Conservation (phyloP, 2,888 invertebrate species). For the Drosophila antonietae region DNA sequence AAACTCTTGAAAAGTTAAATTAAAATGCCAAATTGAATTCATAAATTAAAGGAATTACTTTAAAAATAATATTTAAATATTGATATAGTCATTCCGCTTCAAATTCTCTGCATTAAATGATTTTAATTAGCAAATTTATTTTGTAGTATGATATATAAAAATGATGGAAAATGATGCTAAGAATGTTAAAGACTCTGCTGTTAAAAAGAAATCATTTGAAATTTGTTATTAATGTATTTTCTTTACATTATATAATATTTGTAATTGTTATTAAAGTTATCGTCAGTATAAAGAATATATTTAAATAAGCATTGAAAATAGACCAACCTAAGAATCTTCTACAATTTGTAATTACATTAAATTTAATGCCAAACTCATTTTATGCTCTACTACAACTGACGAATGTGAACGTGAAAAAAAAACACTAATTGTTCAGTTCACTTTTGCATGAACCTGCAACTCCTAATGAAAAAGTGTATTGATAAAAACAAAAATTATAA, state of each 20-base stretch:
- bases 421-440: not conserved
- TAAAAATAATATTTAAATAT: no score
- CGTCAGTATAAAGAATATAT: no score
- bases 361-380: not conserved
- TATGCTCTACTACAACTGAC: not conserved
- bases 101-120: not conserved
- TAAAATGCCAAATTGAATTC: not conserved
- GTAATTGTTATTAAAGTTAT: no score
- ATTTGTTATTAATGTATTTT: no score
- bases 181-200: no score
- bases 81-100: not conserved
- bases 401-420: not conserved
- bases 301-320: not conserved
- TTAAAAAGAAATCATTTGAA: no score
- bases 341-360: not conserved
- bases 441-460: not conserved
- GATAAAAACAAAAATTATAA: constrained; percentile 11
- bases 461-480: constrained; percentile 10
- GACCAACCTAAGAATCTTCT: not conserved
- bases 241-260: no score
- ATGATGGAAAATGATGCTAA: no score
- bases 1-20: not conserved
- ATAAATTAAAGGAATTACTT: no score
- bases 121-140: no score
- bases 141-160: no score